phyloP scores from a whole-genome alignment of 2,888 invertebrate species.

The Spodoptera exigua region DNA sequence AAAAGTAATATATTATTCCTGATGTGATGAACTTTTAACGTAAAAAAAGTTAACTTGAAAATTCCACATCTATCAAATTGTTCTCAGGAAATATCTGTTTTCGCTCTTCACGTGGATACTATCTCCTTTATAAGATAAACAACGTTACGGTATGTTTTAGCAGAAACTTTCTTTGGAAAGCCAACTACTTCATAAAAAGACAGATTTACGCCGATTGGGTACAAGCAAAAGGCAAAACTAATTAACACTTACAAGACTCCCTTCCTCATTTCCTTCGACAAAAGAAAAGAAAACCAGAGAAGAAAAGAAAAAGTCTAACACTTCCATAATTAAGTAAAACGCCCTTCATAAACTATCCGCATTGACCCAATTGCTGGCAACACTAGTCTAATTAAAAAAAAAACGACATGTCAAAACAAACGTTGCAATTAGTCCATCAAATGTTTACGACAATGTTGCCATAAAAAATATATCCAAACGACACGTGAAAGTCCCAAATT shows the following conservation, averaged over 20 bases:
- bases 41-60: no score
- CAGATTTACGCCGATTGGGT: slow-evolving; percentile 62
- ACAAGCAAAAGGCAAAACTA: slow-evolving; percentile 54
- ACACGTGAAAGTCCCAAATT: slow-evolving; percentile 69
- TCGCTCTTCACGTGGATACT: no score
- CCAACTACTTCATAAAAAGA: slow-evolving; percentile 44
- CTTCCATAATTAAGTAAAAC: slow-evolving; percentile 23
- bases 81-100: no score
- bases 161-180: no score
- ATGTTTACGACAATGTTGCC: slow-evolving; percentile 63
- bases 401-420: slow-evolving; percentile 58
- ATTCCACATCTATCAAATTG: no score
- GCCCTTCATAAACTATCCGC: slow-evolving; percentile 22
- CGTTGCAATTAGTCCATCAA: slow-evolving; percentile 60
- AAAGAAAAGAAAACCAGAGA: slow-evolving; percentile 25
- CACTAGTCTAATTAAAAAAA: slow-evolving; percentile 44
- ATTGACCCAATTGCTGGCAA: slow-evolving; percentile 35
- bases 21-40: no score
- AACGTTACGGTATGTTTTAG: no score
- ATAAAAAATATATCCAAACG: slow-evolving; percentile 63
- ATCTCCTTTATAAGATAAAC: no score
- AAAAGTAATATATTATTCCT: no score
- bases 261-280: slow-evolving; percentile 36
- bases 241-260: slow-evolving; percentile 48
- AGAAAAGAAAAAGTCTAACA: slow-evolving; percentile 11